Evolutionary conservation across 64 coral and sea anemone genomes (phyloP), one percentile per base, ranked within the genome.

Genomic region (Actinia tenebrosa): DNA sequence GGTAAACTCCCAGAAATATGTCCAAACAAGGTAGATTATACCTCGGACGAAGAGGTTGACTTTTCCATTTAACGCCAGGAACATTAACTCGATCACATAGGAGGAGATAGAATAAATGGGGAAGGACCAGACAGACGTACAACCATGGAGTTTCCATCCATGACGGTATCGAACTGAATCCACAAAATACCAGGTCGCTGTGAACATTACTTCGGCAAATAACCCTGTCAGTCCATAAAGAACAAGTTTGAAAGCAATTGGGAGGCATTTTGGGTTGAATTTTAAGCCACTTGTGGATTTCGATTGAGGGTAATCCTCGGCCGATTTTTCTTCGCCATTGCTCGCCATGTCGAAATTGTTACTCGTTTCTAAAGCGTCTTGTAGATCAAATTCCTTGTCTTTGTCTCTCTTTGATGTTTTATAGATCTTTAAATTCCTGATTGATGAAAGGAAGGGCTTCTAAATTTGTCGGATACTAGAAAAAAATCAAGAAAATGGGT

Each of bases 141-240:
- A 95, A 18, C 97, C 97, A 63, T 99, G 97, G 22, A 99, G 75
- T 79, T 92, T 95, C 97, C 93, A 99, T 19, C 97, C 88, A 80
- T 95, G 93, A 3, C 55, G 91, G 64, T 99, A 99, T 37, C 86
- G 88, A 17, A 26, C 85, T 15, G 86, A 85, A 77, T 99, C 96
- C 19, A 94, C 85, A 68, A 99, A 89, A 86, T 99, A 99, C 96
- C 96, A 99, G 4, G 93, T 90, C 85, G 93, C 96, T 30, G 96
- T 99, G 78, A 99, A 99, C 88, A 95, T 95, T 8, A 99, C 96
- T 79, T 99, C 96, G 17, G 93, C 83, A 60, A 92, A 99, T 58
- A 99, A 90, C 3, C 97, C 97, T 54, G 89, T 91, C 53, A 98
- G 84, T 56, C 96, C 96, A 72, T 98, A 98, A 53, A 98, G 87